Base-by-base conservation (phyloP, 2,113 vertebrate species). In the Polypterus bichir region DNA sequence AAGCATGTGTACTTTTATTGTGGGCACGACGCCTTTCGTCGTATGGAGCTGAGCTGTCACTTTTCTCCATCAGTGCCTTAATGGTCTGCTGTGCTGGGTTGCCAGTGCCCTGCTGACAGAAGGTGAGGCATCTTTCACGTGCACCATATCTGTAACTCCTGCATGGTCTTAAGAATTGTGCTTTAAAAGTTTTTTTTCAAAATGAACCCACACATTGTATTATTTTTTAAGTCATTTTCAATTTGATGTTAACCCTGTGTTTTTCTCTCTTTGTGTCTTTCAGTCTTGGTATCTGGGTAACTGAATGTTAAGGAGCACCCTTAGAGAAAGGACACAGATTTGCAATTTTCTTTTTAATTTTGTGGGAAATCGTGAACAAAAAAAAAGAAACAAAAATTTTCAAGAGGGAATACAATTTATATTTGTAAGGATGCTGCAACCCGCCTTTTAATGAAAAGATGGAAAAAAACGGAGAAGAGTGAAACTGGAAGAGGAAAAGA, bases 211-310 rank as follows among this genome's bases (percentile, higher is more conserved):
- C 27, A 27, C 27, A 27, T 27, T 27, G 27, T 27, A 27, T 27
- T 27, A 27, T 27, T 27, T 27, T 27, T 27, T 51, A 51, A 51
- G 49, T 6, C 49, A 51, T 51, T 51, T 51, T 9, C 49, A 51
- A 51, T 9, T 1, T 51, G 6, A 7, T 51, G 49, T 51, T 9
- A 51, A 51, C 49, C 6, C 6, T 9, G 6, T 7, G 49, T 51
- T 51, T 51, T 27, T 27, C 27, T 27, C 27, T 65, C 49, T 74
- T 57, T 62, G 6, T 66, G 46, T 70, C 10, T 66, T 73, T 4
- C 77, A 97, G 94, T 94, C 94, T 79, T 97, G 94, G 94, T 97
- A 96, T 79, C 89, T 97, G 84, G 94, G 94, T 82, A 95, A 84
- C 82, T 79, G 66, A 86, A 71, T 9, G 59, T 73, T 10, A 46